Conservation (phyloP, 1,140 invertebrate species). For the Littorina saxatilis region DNA sequence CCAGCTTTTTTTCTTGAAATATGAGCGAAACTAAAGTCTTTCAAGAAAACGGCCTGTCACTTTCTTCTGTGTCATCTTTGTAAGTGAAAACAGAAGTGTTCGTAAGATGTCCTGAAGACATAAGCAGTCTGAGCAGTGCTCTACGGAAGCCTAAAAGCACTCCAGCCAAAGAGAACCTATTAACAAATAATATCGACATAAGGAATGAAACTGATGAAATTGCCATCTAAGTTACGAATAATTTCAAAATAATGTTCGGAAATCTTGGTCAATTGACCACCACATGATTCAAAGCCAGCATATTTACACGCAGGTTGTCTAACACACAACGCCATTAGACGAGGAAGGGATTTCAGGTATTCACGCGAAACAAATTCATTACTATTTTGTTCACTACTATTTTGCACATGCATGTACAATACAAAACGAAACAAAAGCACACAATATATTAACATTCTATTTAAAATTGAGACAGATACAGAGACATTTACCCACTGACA, state of each 20-base stretch:
- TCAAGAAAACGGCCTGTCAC: conserved; percentile 2
- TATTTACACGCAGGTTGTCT: too few species aligned
- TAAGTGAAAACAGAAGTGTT: background rate
- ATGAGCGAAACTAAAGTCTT: conserved; percentile 24
- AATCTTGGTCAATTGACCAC: too few species aligned
- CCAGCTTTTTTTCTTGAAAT: conserved; percentile 27
- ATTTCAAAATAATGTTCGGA: too few species aligned
- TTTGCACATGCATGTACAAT: too few species aligned
- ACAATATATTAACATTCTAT: background rate
- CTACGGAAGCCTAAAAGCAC: background rate
- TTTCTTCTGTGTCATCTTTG: background rate
- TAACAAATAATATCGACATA: background rate
- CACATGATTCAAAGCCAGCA: too few species aligned
- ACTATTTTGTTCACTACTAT: too few species aligned
- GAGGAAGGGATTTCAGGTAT: too few species aligned
- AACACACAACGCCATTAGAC: too few species aligned
- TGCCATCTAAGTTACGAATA: background rate
- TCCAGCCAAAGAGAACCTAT: too few species aligned
- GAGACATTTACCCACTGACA: background rate
- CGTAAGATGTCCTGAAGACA: background rate
- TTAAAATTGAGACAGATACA: background rate
- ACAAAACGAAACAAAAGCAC: too few species aligned
- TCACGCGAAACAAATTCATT: too few species aligned
- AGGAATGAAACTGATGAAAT: background rate
- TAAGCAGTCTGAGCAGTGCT: background rate